These are phyloP conservation scores for Macrosiphum euphorbiae DNA, from an alignment of 2,888 invertebrate species.

Conservation along the genomic window DNA sequence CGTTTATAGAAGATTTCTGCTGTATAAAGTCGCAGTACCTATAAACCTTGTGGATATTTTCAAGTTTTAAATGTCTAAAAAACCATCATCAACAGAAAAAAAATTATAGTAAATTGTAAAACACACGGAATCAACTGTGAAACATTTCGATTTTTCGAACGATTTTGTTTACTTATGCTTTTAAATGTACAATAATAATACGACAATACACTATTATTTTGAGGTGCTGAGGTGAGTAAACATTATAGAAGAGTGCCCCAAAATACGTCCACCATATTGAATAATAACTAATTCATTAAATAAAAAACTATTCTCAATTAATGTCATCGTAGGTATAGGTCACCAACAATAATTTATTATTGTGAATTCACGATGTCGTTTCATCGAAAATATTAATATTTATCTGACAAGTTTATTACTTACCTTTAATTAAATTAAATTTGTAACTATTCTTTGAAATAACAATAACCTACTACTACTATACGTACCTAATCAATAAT, in stretches of 20 bases:
- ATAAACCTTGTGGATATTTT: background rate
- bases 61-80: background rate
- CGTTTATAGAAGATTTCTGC: background rate
- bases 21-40: background rate
- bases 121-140: background rate
- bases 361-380: background rate
- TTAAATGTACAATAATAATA: background rate
- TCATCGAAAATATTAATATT: background rate
- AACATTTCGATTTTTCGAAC: background rate
- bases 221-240: background rate
- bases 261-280: background rate
- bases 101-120: background rate
- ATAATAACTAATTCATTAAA: background rate
- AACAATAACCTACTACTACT: too few relatives aligned
- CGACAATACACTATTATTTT: background rate
- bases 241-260: background rate
- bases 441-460: too few relatives aligned
- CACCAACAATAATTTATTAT: background rate
- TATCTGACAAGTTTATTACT: background rate
- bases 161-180: background rate
- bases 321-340: background rate
- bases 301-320: background rate
- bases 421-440: too few relatives aligned
- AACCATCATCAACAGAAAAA: background rate
- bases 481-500: background rate